Evolutionary conservation across 1,140 invertebrate genomes (phyloP), one percentile per base, ranked within the genome.

Genomic region (Marisa cornuarietis): DNA sequence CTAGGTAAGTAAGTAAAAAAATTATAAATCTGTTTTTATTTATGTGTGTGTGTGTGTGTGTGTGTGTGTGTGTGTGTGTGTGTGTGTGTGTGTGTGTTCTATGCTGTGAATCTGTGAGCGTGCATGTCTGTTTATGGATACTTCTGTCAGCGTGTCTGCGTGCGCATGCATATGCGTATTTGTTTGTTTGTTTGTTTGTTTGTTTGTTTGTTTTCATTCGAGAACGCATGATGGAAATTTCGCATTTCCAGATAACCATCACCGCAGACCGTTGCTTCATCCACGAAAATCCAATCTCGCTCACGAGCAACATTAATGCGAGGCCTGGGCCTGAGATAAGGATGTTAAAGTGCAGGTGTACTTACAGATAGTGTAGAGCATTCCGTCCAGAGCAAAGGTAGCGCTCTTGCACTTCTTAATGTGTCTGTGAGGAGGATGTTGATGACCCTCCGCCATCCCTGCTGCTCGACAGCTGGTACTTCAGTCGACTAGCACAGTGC

Each of bases 321-420:
- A 18, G 54, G 54, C 54, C 4, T 8, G 54, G 54, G 54, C 54
- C 9, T 1, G 11, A 58, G 54, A 58, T 58, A 58, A 58, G 54
- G 54, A 58, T 18, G 31, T 42, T 42, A 58, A 58, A 58, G 54
- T 14, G 54, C 54, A 58, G 54, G 54, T 18, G 54, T 31, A 92
- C 93, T 94, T 91, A 95, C 95, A 94, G 89, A 95, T 95, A 78
- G 94, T 95, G 82, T 95, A 95, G 79, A 94, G 94, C 82, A 94
- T 94, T 84, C 95, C 94, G 90, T 95, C 94, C 87, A 95, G 92
- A 80, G 95, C 94, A 86, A 95, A 95, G 69, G 94, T 95, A 24
- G 95, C 95, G 89, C 94, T 88, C 74, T 87, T 87, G 83, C 85
- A 87, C 68, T 88, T 88, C 79, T 88, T 88, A 69, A 88, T 86